phyloP scores from a whole-genome alignment of 1,140 invertebrate genomes.

The Coptotermes formosanus region DNA sequence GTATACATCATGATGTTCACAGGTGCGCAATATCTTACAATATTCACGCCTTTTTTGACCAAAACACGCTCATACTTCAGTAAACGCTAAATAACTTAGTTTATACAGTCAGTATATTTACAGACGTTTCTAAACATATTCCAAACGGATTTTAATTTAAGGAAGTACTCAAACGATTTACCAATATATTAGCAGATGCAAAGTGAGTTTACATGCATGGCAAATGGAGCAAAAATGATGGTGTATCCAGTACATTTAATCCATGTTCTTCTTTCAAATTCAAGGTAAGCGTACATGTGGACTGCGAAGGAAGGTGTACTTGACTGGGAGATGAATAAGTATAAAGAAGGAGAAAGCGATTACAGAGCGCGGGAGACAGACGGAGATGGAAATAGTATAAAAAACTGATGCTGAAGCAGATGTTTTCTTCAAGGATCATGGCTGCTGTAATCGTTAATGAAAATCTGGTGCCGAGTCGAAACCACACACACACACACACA shows the following conservation, averaged over 20 bases:
- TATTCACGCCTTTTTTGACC: too few relatives aligned
- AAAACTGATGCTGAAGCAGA: conserved; percentile 10
- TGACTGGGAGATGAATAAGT: not conserved
- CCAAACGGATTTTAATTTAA: not conserved
- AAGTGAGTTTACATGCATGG: not conserved
- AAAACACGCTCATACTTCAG: too few relatives aligned
- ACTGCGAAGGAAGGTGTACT: not conserved
- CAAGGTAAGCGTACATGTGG: not conserved
- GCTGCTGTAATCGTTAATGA: not conserved
- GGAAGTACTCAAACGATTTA: not conserved
- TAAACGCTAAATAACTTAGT: too few relatives aligned
- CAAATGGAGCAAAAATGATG: not conserved
- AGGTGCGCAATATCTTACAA: too few relatives aligned
- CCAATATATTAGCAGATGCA: not conserved
- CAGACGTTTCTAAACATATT: too few relatives aligned
- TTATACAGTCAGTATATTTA: too few relatives aligned
- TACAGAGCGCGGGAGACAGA: not conserved
- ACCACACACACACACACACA: not conserved
- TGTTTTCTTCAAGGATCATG: not conserved
- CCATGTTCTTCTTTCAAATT: not conserved
- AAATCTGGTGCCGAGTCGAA: not conserved
- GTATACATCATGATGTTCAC: too few relatives aligned
- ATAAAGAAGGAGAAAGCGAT: not conserved
- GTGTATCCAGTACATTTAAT: not conserved
- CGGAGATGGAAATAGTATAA: not conserved